phyloP scores from a whole-genome alignment of 2,888 invertebrate species.

The Cephus pulcher region DNA sequence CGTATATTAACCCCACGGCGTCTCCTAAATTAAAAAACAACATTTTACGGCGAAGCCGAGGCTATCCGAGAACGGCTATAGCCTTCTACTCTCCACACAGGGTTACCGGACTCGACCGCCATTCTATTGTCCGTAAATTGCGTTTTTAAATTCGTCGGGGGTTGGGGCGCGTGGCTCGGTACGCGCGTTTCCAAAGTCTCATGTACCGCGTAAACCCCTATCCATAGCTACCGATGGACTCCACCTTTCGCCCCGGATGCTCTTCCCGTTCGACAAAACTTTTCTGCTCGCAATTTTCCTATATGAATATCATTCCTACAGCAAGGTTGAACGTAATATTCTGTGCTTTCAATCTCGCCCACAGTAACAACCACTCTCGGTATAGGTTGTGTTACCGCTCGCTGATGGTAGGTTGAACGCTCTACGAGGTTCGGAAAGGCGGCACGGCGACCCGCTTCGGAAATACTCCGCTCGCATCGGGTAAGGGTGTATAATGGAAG shows the following conservation, averaged over 20 bases:
- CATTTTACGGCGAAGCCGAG: conserved; percentile 55
- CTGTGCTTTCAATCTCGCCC: too few species aligned
- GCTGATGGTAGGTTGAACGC: conserved; percentile 16
- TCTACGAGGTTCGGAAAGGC: conserved; percentile 20
- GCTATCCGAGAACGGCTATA: conserved; percentile 34
- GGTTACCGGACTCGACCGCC: conserved; percentile 52
- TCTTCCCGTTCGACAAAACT: too few species aligned
- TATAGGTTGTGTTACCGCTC: too few species aligned
- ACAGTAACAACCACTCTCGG: too few species aligned
- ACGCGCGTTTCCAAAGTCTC: conserved; percentile 42
- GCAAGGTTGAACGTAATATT: too few species aligned
- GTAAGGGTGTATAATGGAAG: conserved; percentile 65
- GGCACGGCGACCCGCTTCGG: conserved; percentile 40
- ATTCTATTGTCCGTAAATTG: conserved; percentile 61
- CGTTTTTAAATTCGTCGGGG: conserved; percentile 59
- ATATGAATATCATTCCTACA: too few species aligned
- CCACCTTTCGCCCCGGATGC: too few species aligned
- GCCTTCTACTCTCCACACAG: conserved; percentile 31
- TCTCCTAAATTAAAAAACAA: conserved; percentile 65
- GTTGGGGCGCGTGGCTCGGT: conserved; percentile 44
- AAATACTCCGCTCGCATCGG: conserved; percentile 50
- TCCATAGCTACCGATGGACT: too few species aligned
- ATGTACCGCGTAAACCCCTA: not conserved
- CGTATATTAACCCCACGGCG: conserved; percentile 62
- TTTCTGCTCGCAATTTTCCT: too few species aligned